phyloP scores from a whole-genome alignment of 2,113 vertebrate species.

The Gnathochromis pfefferi region DNA sequence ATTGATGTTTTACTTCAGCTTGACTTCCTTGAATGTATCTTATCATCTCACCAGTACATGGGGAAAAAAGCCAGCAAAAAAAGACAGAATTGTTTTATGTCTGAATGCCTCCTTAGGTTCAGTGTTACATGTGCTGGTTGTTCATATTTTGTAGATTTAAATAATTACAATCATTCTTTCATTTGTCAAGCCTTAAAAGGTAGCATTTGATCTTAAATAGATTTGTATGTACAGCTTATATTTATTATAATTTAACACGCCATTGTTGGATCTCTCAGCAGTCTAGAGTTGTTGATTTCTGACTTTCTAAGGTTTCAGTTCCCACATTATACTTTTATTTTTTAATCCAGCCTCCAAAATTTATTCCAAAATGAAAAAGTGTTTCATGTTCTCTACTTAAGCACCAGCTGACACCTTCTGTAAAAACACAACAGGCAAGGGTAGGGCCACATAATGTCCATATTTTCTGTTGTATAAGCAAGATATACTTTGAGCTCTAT shows the following conservation, averaged over 20 bases:
- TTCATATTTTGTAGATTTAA: not conserved
- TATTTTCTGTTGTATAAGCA: constrained; percentile 10
- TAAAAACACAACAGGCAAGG: not conserved
- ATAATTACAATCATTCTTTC: rapidly evolving
- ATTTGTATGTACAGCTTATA: not conserved
- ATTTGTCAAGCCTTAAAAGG: rapidly evolving
- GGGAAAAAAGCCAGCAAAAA: not conserved
- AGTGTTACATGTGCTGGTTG: not conserved
- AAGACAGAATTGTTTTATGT: not conserved
- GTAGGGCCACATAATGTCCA: not conserved
- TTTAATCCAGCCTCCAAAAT: not conserved
- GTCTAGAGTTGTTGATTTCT: not conserved
- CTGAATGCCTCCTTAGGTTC: not conserved
- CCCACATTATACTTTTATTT: not conserved
- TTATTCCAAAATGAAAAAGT: not conserved
- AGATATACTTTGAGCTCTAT: not conserved
- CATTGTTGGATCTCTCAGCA: not conserved
- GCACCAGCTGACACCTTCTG: not conserved
- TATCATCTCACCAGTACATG: not conserved
- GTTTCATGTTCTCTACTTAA: not conserved
- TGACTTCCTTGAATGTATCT: not conserved
- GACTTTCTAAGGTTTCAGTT: not conserved
- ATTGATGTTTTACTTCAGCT: not conserved
- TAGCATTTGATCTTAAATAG: not conserved
- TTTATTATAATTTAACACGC: not conserved